These are phyloP conservation scores for Epinephelus awoara DNA, from an alignment of 2,797 vertebrate species.

Conservation along the genomic window DNA sequence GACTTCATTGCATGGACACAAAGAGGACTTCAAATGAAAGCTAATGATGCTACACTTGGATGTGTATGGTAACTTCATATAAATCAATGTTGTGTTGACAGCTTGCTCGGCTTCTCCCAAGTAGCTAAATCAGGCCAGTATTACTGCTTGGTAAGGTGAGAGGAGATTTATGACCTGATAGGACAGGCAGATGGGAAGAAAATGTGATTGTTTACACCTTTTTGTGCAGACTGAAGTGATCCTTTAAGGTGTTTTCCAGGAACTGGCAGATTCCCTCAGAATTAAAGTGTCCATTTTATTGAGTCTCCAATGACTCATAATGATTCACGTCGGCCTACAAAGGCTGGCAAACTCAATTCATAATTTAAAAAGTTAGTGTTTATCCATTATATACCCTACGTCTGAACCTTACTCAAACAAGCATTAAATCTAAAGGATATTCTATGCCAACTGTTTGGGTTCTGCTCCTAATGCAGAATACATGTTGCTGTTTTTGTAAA, in stretches of 20 bases:
- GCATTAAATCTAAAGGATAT: neutral
- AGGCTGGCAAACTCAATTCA: neutral
- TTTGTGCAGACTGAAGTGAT: neutral
- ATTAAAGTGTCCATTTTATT: neutral
- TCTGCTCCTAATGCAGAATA: neutral
- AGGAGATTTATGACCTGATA: neutral
- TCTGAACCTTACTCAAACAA: constrained; percentile 8
- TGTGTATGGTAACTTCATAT: too few relatives aligned
- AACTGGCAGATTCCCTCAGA: neutral
- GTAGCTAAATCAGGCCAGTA: neutral
- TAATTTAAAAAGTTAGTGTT: neutral
- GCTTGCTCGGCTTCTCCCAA: neutral
- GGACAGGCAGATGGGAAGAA: neutral
- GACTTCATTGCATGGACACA: neutral
- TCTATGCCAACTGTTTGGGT: neutral
- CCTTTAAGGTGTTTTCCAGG: constrained; percentile 9
- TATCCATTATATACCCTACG: too few relatives aligned
- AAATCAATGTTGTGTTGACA: neutral
- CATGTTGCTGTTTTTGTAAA: neutral
- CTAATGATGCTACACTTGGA: neutral
- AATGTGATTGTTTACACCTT: neutral
- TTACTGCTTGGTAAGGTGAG: neutral
- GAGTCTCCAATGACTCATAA: neutral
- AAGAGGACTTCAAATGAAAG: neutral
- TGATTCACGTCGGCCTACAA: neutral